Percentiles rank a stretch among this genome's conserved stretches.
Evolutionary conservation across 2,888 invertebrate genomes (phyloP).

Genomic region (Escarpia spicata): DNA sequence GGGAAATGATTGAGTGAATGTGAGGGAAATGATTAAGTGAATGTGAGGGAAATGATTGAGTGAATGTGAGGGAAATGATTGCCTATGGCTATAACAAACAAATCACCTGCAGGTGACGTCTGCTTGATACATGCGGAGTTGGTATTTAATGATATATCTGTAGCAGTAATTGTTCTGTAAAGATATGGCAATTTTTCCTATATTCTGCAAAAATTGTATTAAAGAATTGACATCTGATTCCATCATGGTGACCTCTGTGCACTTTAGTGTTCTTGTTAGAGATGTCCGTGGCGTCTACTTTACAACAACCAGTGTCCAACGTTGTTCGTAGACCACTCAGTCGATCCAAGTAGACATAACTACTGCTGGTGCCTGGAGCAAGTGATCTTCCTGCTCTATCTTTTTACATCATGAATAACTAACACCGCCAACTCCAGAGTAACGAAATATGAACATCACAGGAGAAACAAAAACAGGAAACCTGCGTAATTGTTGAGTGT

Average conservation of each 20-base stretch:
- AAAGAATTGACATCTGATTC: no score
- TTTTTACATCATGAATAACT: not conserved
- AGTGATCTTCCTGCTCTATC: not conserved
- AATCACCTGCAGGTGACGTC: no score
- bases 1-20: no score
- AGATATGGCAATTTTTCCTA: no score
- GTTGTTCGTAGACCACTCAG: not conserved
- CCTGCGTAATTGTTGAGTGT: not conserved
- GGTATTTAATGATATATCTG: no score
- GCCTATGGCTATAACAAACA: no score
- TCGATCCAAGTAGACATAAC: not conserved
- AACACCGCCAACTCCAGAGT: not conserved
- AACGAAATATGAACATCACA: not conserved
- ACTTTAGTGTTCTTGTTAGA: not conserved
- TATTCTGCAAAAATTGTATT: no score
- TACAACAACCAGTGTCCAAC: not conserved
- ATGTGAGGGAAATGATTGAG: no score
- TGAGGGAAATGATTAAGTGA: no score
- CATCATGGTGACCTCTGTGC: not conserved
- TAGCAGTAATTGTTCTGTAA: no score
- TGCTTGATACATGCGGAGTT: no score
- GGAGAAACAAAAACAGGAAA: not conserved
- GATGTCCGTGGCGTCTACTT: not conserved
- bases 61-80: no score
- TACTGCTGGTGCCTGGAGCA: not conserved